phyloP scores from a whole-genome alignment of 2,113 vertebrate species.

The Variabilichromis moorii region DNA sequence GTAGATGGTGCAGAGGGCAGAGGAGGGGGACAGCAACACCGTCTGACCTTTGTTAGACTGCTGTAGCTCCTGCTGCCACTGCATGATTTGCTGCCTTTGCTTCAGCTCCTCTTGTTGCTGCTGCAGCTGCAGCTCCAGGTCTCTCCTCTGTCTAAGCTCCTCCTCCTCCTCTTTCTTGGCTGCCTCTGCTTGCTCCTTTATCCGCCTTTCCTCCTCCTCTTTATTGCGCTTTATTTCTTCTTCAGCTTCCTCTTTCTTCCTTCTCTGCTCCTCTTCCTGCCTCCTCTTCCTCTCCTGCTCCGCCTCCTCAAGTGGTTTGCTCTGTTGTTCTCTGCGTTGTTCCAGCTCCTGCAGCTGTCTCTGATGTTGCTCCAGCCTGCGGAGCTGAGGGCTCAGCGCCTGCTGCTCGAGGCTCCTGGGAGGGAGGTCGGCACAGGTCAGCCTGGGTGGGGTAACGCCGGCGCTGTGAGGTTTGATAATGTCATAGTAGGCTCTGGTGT shows the following conservation, averaged over 20 bases:
- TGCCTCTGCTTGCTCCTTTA: not conserved
- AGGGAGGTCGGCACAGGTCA: slow-evolving; percentile 60
- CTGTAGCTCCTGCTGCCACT: slow-evolving; percentile 65
- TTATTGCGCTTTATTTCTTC: slow-evolving; percentile 49
- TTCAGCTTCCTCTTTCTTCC: slow-evolving; percentile 33
- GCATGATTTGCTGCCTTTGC: slow-evolving; percentile 65
- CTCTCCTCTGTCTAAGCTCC: slow-evolving; percentile 34
- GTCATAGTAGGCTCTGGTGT: slow-evolving; percentile 40
- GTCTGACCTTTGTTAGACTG: slow-evolving; percentile 24
- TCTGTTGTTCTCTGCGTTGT: slow-evolving; percentile 59
- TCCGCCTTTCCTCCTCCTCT: not conserved
- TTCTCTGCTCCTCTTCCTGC: slow-evolving; percentile 39
- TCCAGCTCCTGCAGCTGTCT: slow-evolving; percentile 65
- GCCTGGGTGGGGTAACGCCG: not conserved
- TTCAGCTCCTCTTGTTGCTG: slow-evolving; percentile 63
- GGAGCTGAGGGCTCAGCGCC: slow-evolving; percentile 62
- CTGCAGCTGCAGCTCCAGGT: slow-evolving; percentile 52
- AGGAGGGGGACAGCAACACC: slow-evolving; percentile 52
- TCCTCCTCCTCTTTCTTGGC: not conserved
- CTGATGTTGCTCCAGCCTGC: slow-evolving; percentile 68
- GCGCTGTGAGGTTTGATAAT: slow-evolving; percentile 3
- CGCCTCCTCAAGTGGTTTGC: slow-evolving; percentile 33
- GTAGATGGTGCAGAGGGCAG: slow-evolving; percentile 72
- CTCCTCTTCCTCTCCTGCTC: slow-evolving; percentile 50
- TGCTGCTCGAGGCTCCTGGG: slow-evolving; percentile 41